These are phyloP conservation scores for Trachelus iudaicus DNA, from an alignment of 2,888 invertebrate species.

Conservation along the genomic window DNA sequence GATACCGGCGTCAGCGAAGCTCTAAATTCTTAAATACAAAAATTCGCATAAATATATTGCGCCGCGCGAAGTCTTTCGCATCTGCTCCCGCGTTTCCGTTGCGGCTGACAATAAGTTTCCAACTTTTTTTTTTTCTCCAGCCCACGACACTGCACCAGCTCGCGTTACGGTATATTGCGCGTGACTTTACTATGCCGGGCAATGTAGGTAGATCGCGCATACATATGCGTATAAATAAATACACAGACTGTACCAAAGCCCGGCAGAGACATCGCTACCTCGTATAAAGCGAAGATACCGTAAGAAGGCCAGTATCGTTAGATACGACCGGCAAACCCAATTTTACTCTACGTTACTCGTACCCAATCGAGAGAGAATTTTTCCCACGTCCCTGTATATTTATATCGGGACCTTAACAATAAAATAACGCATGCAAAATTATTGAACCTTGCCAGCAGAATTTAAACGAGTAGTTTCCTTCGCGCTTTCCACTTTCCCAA, in stretches of 20 bases:
- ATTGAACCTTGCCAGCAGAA: slow-evolving; percentile 34
- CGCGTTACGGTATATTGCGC: not conserved
- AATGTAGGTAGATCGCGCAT: not conserved
- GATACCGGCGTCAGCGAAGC: not conserved
- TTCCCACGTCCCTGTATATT: slow-evolving; percentile 17
- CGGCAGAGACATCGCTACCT: not conserved
- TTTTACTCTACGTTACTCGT: slow-evolving; percentile 28
- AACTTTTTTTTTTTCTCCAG: not conserved
- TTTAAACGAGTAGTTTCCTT: slow-evolving; percentile 29
- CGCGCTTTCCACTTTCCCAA: not conserved
- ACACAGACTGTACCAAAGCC: not conserved
- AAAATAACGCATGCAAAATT: slow-evolving; percentile 36
- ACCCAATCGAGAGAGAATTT: slow-evolving; percentile 16
- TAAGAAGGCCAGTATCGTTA: slow-evolving; percentile 24
- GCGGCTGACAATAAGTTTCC: slow-evolving; percentile 14
- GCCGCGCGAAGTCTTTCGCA: slow-evolving; percentile 16
- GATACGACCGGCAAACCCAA: slow-evolving; percentile 35
- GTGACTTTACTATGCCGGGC: not conserved
- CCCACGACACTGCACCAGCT: not conserved
- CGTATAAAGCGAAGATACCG: slow-evolving; percentile 9
- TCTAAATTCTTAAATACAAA: slow-evolving; percentile 5
- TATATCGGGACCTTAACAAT: slow-evolving; percentile 29
- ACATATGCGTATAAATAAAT: not conserved
- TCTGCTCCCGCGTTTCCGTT: slow-evolving; percentile 6
- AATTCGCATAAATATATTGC: not conserved